Conservation (phyloP, 2,888 invertebrate genomes). For the Phaedon cochleariae region DNA sequence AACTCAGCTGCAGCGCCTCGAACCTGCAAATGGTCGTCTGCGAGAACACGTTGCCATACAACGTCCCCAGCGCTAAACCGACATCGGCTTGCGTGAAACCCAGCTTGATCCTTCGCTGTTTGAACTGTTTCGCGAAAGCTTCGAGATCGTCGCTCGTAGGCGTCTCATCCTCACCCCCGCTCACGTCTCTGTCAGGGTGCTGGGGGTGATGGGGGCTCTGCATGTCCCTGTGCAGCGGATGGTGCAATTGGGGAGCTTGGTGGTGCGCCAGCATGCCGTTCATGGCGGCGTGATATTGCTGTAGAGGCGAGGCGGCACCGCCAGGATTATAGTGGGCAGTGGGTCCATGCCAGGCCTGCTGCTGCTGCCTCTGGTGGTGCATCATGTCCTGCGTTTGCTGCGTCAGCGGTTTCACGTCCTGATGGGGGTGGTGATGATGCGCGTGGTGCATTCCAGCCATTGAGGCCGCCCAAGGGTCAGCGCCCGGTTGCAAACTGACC, state of each 20-base stretch:
- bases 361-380: constrained; percentile 67
- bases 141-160: constrained; percentile 98
- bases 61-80: constrained; percentile 95
- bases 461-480: constrained; percentile 81
- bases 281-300: constrained; percentile 78
- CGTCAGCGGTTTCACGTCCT: constrained; percentile 82
- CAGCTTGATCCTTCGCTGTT: constrained; percentile 97
- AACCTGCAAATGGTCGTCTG: constrained; percentile 99
- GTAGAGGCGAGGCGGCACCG: constrained; percentile 77
- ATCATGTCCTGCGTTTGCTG: constrained; percentile 66
- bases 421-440: constrained; percentile 77
- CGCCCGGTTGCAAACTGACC: constrained; percentile 79
- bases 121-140: constrained; percentile 99
- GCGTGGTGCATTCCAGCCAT: constrained; percentile 76
- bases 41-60: constrained; percentile 99
- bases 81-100: constrained; percentile 99
- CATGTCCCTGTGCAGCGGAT: constrained; percentile 74
- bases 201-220: constrained; percentile 78
- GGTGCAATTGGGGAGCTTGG: constrained; percentile 79
- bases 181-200: constrained; percentile 80
- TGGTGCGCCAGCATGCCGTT: constrained; percentile 79
- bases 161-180: constrained; percentile 91
- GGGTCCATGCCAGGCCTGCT: constrained; percentile 83
- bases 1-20: constrained; percentile 98
- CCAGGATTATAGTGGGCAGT: constrained; percentile 79